Base-by-base conservation (phyloP, 2,888 invertebrate genomes). In the Hirtodrosophila duncani region DNA sequence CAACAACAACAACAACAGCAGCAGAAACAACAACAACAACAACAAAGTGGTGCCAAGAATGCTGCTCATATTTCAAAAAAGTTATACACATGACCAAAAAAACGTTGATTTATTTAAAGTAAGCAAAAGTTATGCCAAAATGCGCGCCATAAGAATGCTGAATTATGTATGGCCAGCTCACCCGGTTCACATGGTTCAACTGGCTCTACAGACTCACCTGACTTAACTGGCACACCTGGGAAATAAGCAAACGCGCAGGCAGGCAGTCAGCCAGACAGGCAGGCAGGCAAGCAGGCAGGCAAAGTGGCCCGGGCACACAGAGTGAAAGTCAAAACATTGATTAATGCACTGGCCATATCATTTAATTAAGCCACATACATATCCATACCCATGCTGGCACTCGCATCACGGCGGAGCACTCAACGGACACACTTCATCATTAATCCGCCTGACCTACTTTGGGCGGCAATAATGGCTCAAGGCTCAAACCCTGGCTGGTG, bases 31-130 rank as follows among this genome's bases (percentile, higher is more conserved):
- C n/a, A n/a, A n/a, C 34, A 34, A 8, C 34, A 18, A 18, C 16
- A 33, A 30, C 36, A 29, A 46, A 60, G 49, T 49, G 49, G 65
- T 36, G 34, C 43, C 29, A 33, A 27, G 27, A 44, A 43, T 43
- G 37, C 44, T 45, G 52, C 24, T 64, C 68, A 78, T 70, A 74
- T 69, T 57, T 69, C 75, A 74, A 63, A 65, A 67, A 72, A 49
- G 41, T 46, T 67, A 48, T 49, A 67, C 65, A 58, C 42, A 51
- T 58, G 30, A 16, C 38, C 38, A 16, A 53, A 58, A 67, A 62
- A 57, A 50, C 65, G 39, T 67, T 79, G 75, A 79, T 71, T 71
- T 71, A 71, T 71, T 79, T 75, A 75, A 71, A 79, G 71, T 71
- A 63, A 71, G 79, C 68, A 52, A 67, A 79, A 71, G 79, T 79